phyloP scores from a whole-genome alignment of 2,797 vertebrate species.

The Micromesistius poutassou region DNA sequence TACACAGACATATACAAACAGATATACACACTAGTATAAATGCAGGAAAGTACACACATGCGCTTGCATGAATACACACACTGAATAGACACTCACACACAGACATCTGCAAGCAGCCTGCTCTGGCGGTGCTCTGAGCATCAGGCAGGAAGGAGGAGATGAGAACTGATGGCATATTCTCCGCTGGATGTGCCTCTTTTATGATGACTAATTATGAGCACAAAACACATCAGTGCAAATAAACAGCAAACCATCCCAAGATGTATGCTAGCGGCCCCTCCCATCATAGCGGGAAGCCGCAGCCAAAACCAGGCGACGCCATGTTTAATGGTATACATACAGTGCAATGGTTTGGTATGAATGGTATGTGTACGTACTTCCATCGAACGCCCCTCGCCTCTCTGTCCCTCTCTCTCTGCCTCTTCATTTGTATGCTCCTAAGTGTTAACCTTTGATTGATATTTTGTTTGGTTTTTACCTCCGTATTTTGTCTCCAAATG shows the following conservation, averaged over 20 bases:
- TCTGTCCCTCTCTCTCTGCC: not conserved
- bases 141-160: conserved; percentile 61
- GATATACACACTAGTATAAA: not conserved
- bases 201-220: conserved; percentile 52
- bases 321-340: too few relatives aligned
- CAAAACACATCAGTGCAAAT: too few relatives aligned
- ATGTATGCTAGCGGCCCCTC: too few relatives aligned
- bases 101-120: conserved; percentile 60
- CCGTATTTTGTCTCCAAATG: not conserved
- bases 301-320: too few relatives aligned
- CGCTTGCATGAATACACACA: not conserved
- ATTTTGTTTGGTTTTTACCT: not conserved
- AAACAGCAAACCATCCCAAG: too few relatives aligned
- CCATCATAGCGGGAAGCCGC: too few relatives aligned
- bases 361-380: not conserved
- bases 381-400: not conserved
- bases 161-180: conserved; percentile 34
- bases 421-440: not conserved
- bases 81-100: conserved; percentile 23
- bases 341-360: not conserved
- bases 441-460: not conserved
- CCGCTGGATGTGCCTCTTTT: conserved; percentile 45
- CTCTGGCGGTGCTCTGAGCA: conserved; percentile 63
- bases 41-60: not conserved
- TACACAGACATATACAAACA: not conserved